Base-by-base conservation (phyloP, 2,888 invertebrate species). In the Chrysodeixis includens region DNA sequence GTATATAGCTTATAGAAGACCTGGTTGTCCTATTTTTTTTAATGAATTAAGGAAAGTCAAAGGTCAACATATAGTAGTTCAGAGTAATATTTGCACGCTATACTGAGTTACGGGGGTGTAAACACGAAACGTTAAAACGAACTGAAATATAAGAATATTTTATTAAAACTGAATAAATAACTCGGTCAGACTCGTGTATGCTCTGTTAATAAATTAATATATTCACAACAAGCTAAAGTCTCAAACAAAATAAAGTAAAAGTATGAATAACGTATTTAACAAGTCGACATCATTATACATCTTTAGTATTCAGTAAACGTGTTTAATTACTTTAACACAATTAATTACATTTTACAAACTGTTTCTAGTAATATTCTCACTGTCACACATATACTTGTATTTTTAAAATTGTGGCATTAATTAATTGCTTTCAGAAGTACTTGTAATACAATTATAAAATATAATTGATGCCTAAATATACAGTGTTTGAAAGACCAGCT, bases 131-230 rank as follows among this genome's bases (percentile, higher is more conserved):
- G 2, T 26, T 2, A 26, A 26, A 26, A 26, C 26, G 26, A 26
- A 26, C 26, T 26, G 6, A 4, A 26, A 26, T 4, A 26, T 26
- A 32, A 10, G 1, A 32, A 10, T 9, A 10, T 32, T 10, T 40
- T 40, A 14, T n/a, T n/a, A 14, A n/a, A 40, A 40, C 2, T n/a
- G 14, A 40, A 40, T 40, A 5, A n/a, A 5, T 5, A 40, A n/a
- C n/a, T 40, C 40, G n/a, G n/a, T n/a, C 40, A 3, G n/a, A 40
- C 40, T 40, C 4, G 14, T n/a, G 6, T n/a, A n/a, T 40, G 40
- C n/a, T 40, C 40, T 40, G n/a, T 40, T 40, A n/a, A 40, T 40
- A n/a, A 40, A 40, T 14, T 40, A 40, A 40, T 40, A 40, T 40
- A 40, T 40, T 40, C 40, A 40, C n/a, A 40, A 40, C 40, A n/a